Conservation (phyloP, 2,797 vertebrate genomes). For the Danio albolineatus region DNA sequence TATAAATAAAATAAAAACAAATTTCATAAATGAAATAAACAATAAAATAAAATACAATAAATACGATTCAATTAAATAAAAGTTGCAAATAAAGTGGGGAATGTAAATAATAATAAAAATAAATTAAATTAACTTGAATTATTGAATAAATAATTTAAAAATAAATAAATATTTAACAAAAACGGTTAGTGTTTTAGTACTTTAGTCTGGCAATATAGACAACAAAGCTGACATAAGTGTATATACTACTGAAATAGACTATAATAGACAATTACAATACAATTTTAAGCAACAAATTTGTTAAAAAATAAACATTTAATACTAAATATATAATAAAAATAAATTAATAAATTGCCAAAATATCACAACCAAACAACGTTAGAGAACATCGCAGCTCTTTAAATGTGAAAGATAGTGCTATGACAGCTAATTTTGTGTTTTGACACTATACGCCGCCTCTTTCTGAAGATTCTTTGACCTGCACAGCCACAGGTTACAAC, state of each 20-base stretch:
- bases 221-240: neutral
- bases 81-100: too few species aligned
- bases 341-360: neutral
- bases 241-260: neutral
- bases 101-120: too few species aligned
- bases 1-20: too few species aligned
- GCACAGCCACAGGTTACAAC: conserved; percentile 35
- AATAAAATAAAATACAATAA: too few species aligned
- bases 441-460: conserved; percentile 8
- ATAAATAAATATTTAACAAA: too few species aligned
- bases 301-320: neutral
- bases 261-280: too few species aligned
- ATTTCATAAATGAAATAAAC: too few species aligned
- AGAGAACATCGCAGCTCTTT: too few species aligned
- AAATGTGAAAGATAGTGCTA: neutral
- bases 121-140: too few species aligned
- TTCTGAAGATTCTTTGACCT: conserved; percentile 45
- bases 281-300: too few species aligned
- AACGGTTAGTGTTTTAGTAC: neutral
- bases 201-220: neutral
- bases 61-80: too few species aligned
- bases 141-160: too few species aligned
- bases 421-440: neutral
- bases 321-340: neutral
- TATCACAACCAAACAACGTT: neutral